Evolutionary conservation across 2,113 vertebrate genomes (phyloP).

Genomic region (Callipepla squamata): DNA sequence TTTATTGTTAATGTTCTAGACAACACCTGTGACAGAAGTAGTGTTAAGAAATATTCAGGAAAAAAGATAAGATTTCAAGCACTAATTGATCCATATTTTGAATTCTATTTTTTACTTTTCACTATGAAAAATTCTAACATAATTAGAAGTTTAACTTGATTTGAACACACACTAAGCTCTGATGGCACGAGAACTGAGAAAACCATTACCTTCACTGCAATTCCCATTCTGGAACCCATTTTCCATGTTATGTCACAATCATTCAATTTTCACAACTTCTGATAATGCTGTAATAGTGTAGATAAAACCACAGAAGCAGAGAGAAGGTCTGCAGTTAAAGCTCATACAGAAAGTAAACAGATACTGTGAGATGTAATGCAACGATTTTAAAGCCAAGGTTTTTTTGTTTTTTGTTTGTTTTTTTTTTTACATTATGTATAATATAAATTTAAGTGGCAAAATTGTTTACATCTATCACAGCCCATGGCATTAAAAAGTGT

Average conservation of each 20-base stretch:
- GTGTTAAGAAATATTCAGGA: not conserved
- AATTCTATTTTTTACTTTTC: not conserved
- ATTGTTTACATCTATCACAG: not conserved
- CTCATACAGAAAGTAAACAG: not conserved
- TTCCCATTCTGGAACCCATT: not conserved
- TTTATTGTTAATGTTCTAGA: not conserved
- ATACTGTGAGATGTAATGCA: not conserved
- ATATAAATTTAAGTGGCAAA: not conserved
- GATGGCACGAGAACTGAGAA: not conserved
- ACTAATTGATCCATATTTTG: not conserved
- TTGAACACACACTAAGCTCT: not conserved
- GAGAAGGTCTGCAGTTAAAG: not conserved
- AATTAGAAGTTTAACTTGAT: not conserved
- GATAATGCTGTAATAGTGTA: not conserved
- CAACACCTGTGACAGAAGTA: not conserved
- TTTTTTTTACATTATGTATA: not conserved
- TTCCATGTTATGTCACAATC: fast-evolving
- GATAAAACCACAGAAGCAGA: not conserved
- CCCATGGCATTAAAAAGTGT: not conserved
- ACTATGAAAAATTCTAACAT: not conserved
- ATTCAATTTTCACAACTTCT: not conserved
- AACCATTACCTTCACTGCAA: not conserved
- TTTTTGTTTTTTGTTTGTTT: no score
- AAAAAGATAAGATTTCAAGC: not conserved
- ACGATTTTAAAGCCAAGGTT: not conserved